Percentiles rank a stretch among this genome's conserved stretches.
Evolutionary conservation across 2,888 invertebrate species (phyloP).

Genomic region (Girardia tigrina): DNA sequence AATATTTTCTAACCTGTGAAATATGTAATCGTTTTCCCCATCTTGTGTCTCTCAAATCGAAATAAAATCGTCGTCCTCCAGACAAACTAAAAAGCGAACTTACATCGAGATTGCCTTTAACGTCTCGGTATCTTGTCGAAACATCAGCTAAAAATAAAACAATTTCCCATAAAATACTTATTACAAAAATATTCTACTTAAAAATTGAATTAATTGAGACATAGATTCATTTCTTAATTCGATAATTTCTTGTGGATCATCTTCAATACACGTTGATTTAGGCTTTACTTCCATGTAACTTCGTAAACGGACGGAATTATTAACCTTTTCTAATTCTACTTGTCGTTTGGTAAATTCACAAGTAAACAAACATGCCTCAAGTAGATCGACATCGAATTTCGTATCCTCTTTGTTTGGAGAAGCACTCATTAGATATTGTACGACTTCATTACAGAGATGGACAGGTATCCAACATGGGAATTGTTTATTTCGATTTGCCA

Average conservation of each 20-base stretch:
- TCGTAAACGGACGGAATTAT: background rate
- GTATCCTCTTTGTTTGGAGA: constrained; percentile 7
- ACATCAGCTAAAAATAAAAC: constrained; percentile 27
- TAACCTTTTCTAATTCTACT: constrained; percentile 13
- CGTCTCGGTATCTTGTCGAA: constrained; percentile 19
- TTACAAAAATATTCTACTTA: background rate
- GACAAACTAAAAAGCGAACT: constrained; percentile 30
- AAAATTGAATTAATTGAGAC: constrained; percentile 19
- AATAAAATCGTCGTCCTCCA: constrained; percentile 31
- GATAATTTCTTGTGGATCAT: constrained; percentile 26
- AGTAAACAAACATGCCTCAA: background rate
- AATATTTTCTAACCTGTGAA: constrained; percentile 27
- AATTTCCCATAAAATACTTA: background rate
- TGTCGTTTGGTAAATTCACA: constrained; percentile 10
- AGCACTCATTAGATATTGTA: background rate
- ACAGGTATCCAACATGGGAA: background rate
- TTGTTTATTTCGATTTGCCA: constrained; percentile 19
- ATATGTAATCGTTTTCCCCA: constrained; percentile 34
- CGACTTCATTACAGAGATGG: background rate
- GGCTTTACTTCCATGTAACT: constrained; percentile 21
- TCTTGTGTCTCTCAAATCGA: constrained; percentile 30
- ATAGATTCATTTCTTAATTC: constrained; percentile 28
- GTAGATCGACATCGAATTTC: constrained; percentile 21
- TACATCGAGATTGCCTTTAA: constrained; percentile 7
- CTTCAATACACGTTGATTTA: background rate